Evolutionary conservation across 2,888 invertebrate species (phyloP).

Genomic region (Coleophora flavipennella): DNA sequence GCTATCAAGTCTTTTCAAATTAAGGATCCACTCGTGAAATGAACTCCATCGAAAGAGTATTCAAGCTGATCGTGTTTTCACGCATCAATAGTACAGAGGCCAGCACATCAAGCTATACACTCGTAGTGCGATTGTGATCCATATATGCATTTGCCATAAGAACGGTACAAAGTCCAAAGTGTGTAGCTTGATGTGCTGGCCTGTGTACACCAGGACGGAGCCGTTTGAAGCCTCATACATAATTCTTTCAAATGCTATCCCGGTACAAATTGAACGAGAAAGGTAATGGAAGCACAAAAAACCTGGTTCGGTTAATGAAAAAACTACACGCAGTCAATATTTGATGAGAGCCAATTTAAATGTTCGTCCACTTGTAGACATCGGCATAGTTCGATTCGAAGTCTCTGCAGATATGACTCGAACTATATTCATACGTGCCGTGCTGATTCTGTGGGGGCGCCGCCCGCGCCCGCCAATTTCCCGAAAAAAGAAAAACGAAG

Average conservation of each 20-base stretch:
- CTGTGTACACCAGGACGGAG: not conserved
- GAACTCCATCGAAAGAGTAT: too few species aligned
- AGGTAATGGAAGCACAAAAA: constrained; percentile 46
- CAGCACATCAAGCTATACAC: too few species aligned
- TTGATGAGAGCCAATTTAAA: constrained; percentile 73
- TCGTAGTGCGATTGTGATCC: too few species aligned
- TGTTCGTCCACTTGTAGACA: constrained; percentile 72
- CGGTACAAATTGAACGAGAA: constrained; percentile 46
- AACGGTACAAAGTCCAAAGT: too few species aligned
- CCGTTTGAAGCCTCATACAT: not conserved
- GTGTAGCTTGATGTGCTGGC: too few species aligned
- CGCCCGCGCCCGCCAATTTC: constrained; percentile 47
- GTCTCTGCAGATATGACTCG: constrained; percentile 22
- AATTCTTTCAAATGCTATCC: constrained; percentile 35
- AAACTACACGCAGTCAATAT: constrained; percentile 71
- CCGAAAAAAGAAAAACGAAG: constrained; percentile 61
- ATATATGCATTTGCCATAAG: too few species aligned
- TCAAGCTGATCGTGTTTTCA: too few species aligned
- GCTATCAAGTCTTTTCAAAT: too few species aligned
- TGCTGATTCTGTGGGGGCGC: constrained; percentile 39
- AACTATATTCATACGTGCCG: constrained; percentile 36
- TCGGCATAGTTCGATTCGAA: constrained; percentile 55
- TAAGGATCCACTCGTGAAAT: too few species aligned
- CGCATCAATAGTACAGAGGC: too few species aligned
- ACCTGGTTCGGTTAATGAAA: constrained; percentile 63